Conservation (phyloP, 2,113 vertebrate species). For the Elachura formosa region DNA sequence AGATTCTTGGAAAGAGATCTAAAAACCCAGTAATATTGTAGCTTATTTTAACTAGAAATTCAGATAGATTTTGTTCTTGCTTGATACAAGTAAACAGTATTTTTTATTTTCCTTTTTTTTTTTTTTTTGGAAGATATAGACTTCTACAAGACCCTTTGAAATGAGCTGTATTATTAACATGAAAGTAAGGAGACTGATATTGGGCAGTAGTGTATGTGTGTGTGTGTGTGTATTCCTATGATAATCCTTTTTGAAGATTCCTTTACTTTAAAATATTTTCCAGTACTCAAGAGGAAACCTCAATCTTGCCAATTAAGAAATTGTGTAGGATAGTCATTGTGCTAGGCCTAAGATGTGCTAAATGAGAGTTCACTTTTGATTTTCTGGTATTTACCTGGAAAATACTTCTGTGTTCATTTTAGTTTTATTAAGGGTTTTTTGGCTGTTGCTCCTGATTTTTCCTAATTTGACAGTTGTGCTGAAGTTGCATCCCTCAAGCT, state of each 20-base stretch:
- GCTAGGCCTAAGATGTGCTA: not conserved
- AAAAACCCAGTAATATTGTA: not conserved
- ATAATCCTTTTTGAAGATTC: not conserved
- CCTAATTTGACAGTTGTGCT: not conserved
- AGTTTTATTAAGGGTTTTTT: not conserved
- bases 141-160: not conserved
- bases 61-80: not conserved
- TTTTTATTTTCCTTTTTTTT: not conserved
- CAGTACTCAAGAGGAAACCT: not conserved
- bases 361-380: not conserved
- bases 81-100: not conserved
- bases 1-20: slow-evolving; percentile 5
- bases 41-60: not conserved
- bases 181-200: not conserved
- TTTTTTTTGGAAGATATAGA: not conserved
- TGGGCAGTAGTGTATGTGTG: not conserved
- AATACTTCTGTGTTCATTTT: not conserved
- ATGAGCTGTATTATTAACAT: not conserved
- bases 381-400: not conserved
- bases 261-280: not conserved
- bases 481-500: not conserved
- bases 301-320: not conserved
- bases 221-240: not conserved
- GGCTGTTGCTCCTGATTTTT: not conserved
- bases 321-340: not conserved